Conservation (phyloP, 2,888 invertebrate species). For the Epinotia ramella region DNA sequence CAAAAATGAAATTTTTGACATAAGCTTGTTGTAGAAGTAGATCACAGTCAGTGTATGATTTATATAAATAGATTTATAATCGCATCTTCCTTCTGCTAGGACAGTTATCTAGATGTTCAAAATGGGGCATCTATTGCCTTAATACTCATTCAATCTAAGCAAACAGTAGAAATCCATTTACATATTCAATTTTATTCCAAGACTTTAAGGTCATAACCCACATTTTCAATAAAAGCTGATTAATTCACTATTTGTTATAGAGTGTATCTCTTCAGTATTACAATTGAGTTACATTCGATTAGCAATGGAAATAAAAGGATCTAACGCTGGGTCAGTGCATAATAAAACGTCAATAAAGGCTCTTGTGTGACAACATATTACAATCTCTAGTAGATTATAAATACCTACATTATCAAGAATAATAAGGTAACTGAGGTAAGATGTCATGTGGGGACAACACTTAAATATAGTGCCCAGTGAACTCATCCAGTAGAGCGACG, state of each 20-base stretch:
- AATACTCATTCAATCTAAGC: background rate
- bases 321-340: constrained; percentile 47
- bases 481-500: constrained; percentile 67
- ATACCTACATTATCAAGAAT: constrained; percentile 44
- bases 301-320: constrained; percentile 50
- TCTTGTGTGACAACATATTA: constrained; percentile 23
- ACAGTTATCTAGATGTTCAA: no score
- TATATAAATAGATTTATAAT: no score
- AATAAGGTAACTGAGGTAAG: constrained; percentile 60
- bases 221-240: constrained; percentile 17
- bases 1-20: no score
- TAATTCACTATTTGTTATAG: constrained; percentile 23
- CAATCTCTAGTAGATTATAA: constrained; percentile 23
- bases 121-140: background rate
- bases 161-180: background rate
- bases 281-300: constrained; percentile 40
- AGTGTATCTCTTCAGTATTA: constrained; percentile 27
- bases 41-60: no score
- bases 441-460: constrained; percentile 62
- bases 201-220: constrained; percentile 23
- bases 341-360: constrained; percentile 46
- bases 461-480: constrained; percentile 59
- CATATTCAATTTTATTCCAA: background rate
- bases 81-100: no score
- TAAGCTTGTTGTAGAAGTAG: no score